Evolutionary conservation across 2,113 vertebrate genomes (phyloP), one percentile per base, ranked within the genome.

Genomic region (Tetraodon nigroviridis): DNA sequence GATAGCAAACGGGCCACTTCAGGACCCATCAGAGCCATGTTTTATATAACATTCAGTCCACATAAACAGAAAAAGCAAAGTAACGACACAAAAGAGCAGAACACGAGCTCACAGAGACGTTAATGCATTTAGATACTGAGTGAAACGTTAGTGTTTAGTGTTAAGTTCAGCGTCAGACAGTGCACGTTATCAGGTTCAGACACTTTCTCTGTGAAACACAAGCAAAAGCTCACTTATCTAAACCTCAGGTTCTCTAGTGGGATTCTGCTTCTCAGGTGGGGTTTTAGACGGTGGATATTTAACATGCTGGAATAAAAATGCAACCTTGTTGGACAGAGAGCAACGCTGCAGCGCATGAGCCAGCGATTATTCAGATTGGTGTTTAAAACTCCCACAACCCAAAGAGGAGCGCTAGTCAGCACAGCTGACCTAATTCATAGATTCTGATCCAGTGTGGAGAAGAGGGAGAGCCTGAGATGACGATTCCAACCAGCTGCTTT

Each of bases 381-480:
- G n/a, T 27, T 63, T 3, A 58, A 58, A 66, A 65, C 8, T 14
- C 17, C 45, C 0, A n/a, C 14, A 63, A 62, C 44, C 10, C 37
- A 22, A 42, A 41, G 1, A 1, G 22, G 24, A 37, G 18, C 22
- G 49, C 22, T 29, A 45, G 61, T 29, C n/a, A 13, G 47, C 5
- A 27, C 46, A 42, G 13, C 44, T 40, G 2, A 59, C 21, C 51
- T 10, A 2, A 51, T 67, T 29, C 51, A 73, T 19, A 62, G 19
- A 24, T 29, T 61, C 27, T 67, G 65, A 29, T 73, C 79, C 82
- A 83, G 84, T 87, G 80, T 86, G 41, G 61, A 37, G 32, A 11
- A 1, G 32, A 7, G 59, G 19, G 15, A 61, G 61, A 64, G 58
- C 71, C 72, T 74, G 72, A 77, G 67, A 58, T 52, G 0, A 41